Conservation (phyloP, 2,888 invertebrate species). For the Diplolepis rosae region DNA sequence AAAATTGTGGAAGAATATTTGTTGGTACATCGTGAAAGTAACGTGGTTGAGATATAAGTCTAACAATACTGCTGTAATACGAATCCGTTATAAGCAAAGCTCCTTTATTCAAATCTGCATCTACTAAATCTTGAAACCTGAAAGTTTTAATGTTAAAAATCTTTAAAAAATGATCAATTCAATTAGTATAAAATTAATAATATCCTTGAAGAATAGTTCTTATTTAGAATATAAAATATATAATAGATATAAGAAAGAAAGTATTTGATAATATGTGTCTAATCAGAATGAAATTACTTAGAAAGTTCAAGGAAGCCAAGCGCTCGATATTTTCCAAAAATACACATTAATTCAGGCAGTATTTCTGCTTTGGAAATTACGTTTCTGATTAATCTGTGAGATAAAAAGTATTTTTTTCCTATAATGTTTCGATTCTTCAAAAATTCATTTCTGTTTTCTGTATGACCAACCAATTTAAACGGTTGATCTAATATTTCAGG, state of each 20-base stretch:
- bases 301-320: slow-evolving; percentile 72
- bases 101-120: slow-evolving; percentile 56
- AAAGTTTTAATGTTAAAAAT: not conserved
- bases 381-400: slow-evolving; percentile 79
- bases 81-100: slow-evolving; percentile 45
- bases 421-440: slow-evolving; percentile 77
- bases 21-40: slow-evolving; percentile 55
- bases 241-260: slow-evolving; percentile 21
- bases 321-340: slow-evolving; percentile 75
- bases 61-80: slow-evolving; percentile 61
- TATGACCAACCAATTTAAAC: slow-evolving; percentile 80
- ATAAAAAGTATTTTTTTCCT: slow-evolving; percentile 77
- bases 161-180: no score
- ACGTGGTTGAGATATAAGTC: slow-evolving; percentile 57
- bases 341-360: slow-evolving; percentile 76
- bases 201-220: no score
- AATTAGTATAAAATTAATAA: not conserved
- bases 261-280: not conserved
- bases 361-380: slow-evolving; percentile 76
- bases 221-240: no score
- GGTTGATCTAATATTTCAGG: slow-evolving; percentile 74
- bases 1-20: slow-evolving; percentile 48
- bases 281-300: slow-evolving; percentile 52
- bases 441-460: slow-evolving; percentile 78
- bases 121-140: slow-evolving; percentile 58